These are phyloP conservation scores for Trachelus iudaicus DNA, from an alignment of 2,888 invertebrate species.

Conservation along the genomic window DNA sequence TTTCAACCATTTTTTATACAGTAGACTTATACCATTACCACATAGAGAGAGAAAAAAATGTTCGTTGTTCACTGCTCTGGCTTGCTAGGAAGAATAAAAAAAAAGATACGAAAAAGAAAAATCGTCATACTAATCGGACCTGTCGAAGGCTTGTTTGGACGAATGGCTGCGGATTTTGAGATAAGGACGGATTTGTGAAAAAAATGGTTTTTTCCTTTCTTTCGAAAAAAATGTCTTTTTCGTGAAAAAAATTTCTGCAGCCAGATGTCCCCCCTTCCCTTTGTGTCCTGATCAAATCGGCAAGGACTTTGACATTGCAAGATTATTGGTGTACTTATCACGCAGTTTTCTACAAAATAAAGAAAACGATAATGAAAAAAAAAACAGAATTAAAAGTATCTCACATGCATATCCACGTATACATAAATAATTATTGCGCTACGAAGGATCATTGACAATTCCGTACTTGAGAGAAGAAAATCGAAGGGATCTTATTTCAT, in stretches of 20 bases:
- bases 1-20: constrained; percentile 49
- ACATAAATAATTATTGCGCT: background rate
- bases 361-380: constrained; percentile 59
- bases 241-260: constrained; percentile 9
- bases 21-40: constrained; percentile 56
- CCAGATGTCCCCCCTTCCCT: constrained; percentile 36
- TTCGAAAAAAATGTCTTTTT: background rate
- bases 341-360: constrained; percentile 63
- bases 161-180: background rate
- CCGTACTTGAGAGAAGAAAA: background rate
- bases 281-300: constrained; percentile 39
- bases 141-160: constrained; percentile 46
- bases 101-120: constrained; percentile 32
- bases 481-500: background rate
- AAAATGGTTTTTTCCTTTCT: background rate
- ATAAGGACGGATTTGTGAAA: background rate
- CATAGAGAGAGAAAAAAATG: constrained; percentile 46
- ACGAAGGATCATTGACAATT: background rate
- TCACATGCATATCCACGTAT: background rate
- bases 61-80: constrained; percentile 60
- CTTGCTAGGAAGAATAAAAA: constrained; percentile 48
- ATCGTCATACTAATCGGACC: constrained; percentile 32
- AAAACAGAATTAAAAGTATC: constrained; percentile 14
- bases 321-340: constrained; percentile 64
- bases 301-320: constrained; percentile 59